A percentile compares a stretch with the other conserved stretches of the same genome.
Conservation (phyloP, 2,888 invertebrate species). For the Xestia sexstrigata region DNA sequence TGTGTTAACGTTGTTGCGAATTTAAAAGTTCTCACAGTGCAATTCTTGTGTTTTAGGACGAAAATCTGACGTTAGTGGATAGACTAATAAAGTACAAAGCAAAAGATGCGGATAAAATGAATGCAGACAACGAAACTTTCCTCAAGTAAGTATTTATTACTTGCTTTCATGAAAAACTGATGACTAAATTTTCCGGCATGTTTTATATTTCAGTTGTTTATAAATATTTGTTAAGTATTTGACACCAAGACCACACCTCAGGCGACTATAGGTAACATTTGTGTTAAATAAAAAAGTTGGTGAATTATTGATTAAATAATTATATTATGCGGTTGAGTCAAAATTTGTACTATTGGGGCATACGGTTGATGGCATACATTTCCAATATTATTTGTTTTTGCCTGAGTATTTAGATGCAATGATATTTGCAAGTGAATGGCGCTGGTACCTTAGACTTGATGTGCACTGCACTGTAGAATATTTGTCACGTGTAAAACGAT, state of each 20-base stretch:
- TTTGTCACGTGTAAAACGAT: constrained; percentile 75
- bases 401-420: constrained; percentile 75
- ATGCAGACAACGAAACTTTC: constrained; percentile 98
- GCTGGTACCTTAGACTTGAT: constrained; percentile 72
- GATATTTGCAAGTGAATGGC: constrained; percentile 77
- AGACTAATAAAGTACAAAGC: constrained; percentile 97
- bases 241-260: constrained; percentile 26
- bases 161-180: constrained; percentile 22
- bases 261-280: constrained; percentile 17
- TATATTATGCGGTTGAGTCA: constrained; percentile 17
- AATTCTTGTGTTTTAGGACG: constrained; percentile 92
- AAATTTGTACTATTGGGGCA: constrained; percentile 71
- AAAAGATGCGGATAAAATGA: constrained; percentile 98
- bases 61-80: constrained; percentile 96
- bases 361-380: constrained; percentile 73
- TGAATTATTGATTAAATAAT: constrained; percentile 8
- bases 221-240: constrained; percentile 52
- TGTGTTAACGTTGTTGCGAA: constrained; percentile 37
- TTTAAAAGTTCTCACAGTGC: constrained; percentile 31
- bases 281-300: constrained; percentile 1
- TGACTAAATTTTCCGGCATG: constrained; percentile 67
- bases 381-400: constrained; percentile 66
- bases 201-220: constrained; percentile 70
- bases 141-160: constrained; percentile 92
- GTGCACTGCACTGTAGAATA: constrained; percentile 75